Evolutionary conservation across 35 echinoderm and acorn worm genomes (phyloP).

Genomic region (Chiridota heheva): DNA sequence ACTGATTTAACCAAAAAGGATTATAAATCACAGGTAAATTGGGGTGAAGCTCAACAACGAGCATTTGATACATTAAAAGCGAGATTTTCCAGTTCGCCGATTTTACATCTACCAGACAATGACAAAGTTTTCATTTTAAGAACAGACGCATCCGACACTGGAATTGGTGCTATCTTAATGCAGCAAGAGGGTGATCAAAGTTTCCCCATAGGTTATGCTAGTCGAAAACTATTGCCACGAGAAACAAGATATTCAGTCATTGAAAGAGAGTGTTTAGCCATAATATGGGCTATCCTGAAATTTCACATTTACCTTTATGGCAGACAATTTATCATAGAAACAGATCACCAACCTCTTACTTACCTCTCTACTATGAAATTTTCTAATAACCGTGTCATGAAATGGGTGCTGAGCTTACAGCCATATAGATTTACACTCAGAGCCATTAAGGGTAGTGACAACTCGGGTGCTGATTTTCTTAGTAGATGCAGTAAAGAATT

Average conservation of each 20-base stretch:
- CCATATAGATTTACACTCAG: not conserved
- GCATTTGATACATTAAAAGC: constrained; percentile 16
- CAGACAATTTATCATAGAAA: constrained; percentile 27
- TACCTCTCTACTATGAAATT: constrained; percentile 17
- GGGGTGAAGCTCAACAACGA: constrained; percentile 26
- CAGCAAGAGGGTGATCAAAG: not conserved
- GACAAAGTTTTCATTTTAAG: constrained; percentile 14
- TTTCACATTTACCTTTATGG: constrained; percentile 31
- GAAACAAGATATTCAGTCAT: not conserved
- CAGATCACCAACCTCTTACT: constrained; percentile 34
- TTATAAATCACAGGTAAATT: not conserved
- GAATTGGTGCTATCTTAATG: constrained; percentile 9
- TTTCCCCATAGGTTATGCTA: constrained; percentile 21
- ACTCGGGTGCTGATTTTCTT: constrained; percentile 51
- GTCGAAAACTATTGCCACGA: constrained; percentile 7
- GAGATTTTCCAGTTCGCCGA: constrained; percentile 1
- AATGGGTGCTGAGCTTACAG: constrained; percentile 44
- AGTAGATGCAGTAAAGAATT: constrained; percentile 13
- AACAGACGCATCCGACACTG: constrained; percentile 16
- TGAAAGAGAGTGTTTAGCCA: constrained; percentile 9
- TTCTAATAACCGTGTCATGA: not conserved
- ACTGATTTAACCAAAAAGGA: constrained; percentile 34
- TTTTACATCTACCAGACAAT: constrained; percentile 17
- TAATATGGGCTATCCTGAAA: constrained; percentile 25
- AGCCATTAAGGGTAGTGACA: constrained; percentile 36